Base-by-base conservation (phyloP, 2,797 vertebrate genomes). In the Macropodus opercularis region DNA sequence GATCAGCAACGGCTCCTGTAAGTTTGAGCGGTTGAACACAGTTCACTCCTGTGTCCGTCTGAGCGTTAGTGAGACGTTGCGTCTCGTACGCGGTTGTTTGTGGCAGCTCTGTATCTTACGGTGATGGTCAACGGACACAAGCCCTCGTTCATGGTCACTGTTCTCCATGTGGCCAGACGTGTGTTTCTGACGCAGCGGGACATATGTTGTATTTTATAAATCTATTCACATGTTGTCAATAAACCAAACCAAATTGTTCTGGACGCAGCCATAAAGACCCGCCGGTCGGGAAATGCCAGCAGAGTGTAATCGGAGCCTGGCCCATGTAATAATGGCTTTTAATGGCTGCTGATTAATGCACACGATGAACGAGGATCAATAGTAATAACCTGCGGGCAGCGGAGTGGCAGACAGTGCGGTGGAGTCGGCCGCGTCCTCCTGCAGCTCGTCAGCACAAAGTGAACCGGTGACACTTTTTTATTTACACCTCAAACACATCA, bases 401-500 rank as follows among this genome's bases (percentile, higher is more conserved):
- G 22, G 44, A 62, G 49, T 10, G 27, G 23, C 36, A 15, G 48
- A 38, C 19, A 11, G 6, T 11, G 26, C 11, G 55, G 13, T 44
- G 21, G 61, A 58, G 68, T n/a, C 23, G 6, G 17, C 18, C 23
- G 14, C 23, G 44, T 64, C 42, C 22, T 62, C 56, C 78, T 87
- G 79, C 85, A 82, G 82, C 86, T 79, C 77, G 76, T 80, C 83
- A 61, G 81, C 32, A 35, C 51, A 70, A 85, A 81, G 4, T 79
- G 84, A 92, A 92, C 90, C 90, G 86, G 88, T 92, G 91, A 91
- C 89, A 73, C 83, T 46, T 90, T 94, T 86, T 94, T 96, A 95
- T 96, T 97, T 96, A 95, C 95, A 95, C 90, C 92, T 94, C 94
- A 93, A 94, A 95, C 92, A 94, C 90, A 87, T 81, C 87, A 75